Base-by-base conservation (phyloP, 2,797 vertebrate species). In the Jordanella pulchra region DNA sequence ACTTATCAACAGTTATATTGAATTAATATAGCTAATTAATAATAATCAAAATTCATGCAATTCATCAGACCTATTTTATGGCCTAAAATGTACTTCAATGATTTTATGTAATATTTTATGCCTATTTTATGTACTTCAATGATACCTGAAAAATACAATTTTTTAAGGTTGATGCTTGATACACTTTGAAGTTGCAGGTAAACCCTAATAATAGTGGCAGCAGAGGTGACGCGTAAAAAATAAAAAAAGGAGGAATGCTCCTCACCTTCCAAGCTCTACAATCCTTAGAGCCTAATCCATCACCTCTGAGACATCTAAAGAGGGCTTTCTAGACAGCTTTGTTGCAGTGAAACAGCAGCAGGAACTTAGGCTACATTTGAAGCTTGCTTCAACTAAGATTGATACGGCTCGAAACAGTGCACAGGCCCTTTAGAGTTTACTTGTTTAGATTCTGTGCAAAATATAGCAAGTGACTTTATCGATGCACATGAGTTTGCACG, bases 201-300 rank as follows among this genome's bases (percentile, higher is more conserved):
- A 83, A 85, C 61, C 79, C 84, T 72, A 18, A 78, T 71, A 71
- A 81, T 48, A 71, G 77, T 84, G 80, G 81, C 72, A 77, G 82
- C 71, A 75, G 73, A 82, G 84, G 76, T 86, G 84, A 91, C 87
- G 84, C 77, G 54, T 78, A 80, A 81, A 64, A 81, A 64, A 15
- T 3, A 42, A 6, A 35, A 35, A 50, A 32, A 77, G 87, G 79
- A 83, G 82, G 82, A 86, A 85, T 80, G 79, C 84, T 92, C 77
- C 78, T 89, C 87, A 87, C 65, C 77, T 90, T 80, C 81, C 77
- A 71, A 86, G 87, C 86, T 82, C 76, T 89, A 89, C 91, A 86
- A 89, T 71, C 75, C 86, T 88, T 90, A 90, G 88, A 87, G 87
- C 87, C 77, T 86, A 83, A 93, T 94, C 92, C 89, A 92, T 94